phyloP scores from a whole-genome alignment of 2,888 invertebrate species.

The Nephrotoma appendiculata region DNA sequence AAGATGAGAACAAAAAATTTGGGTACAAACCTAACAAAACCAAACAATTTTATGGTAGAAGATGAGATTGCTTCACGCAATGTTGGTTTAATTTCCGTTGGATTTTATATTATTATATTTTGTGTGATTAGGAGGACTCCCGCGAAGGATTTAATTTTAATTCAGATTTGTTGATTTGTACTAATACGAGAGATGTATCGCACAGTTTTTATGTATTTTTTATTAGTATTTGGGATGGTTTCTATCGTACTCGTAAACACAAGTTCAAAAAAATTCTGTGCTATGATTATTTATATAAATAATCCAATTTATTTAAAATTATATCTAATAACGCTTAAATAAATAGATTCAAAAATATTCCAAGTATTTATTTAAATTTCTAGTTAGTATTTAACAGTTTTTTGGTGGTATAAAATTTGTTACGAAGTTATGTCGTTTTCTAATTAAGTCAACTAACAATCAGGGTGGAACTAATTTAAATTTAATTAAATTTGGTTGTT shows the following conservation, averaged over 20 bases:
- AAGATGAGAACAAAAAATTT: background rate
- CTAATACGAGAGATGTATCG: background rate
- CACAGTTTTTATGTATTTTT: background rate
- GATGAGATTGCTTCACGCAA: background rate
- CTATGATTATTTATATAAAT: background rate
- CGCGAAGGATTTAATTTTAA: background rate
- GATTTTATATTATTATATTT: background rate
- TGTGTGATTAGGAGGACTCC: background rate
- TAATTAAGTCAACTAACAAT: background rate
- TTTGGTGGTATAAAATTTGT: background rate
- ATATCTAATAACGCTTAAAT: background rate
- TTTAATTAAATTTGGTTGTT: background rate
- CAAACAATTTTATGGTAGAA: background rate
- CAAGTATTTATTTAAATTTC: background rate
- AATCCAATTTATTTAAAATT: background rate
- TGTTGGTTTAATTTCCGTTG: background rate
- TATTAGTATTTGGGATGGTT: background rate
- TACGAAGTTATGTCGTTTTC: background rate
- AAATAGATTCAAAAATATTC: background rate
- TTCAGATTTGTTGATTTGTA: background rate
- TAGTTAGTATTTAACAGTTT: background rate
- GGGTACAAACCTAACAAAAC: background rate
- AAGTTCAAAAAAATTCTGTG: background rate
- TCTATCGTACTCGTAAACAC: background rate
- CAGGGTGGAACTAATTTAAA: background rate